Base-by-base conservation (phyloP, 2,797 vertebrate species). In the Benthosema pterotum region DNA sequence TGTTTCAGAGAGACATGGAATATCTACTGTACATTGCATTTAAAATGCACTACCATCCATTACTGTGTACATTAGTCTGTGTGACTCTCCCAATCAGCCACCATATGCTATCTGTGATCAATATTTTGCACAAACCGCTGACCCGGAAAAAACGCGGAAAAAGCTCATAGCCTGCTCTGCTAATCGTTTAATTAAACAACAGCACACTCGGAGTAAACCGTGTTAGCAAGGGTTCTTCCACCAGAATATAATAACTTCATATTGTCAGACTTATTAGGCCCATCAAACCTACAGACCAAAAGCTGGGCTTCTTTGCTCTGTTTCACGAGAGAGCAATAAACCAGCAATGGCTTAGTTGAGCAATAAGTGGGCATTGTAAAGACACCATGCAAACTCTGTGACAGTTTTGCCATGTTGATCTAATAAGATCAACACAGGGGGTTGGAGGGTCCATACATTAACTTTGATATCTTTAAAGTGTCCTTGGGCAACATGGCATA, bases 121-220 rank as follows among this genome's bases (percentile, higher is more conserved):
- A 87, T 91, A 72, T 71, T 72, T 57, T 69, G 72, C 70, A 73
- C 59, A 61, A 51, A 60, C 69, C 83, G 82, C 47, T 91, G 90
- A 91, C 91, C 92, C 85, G 84, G 84, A 92, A 90, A 92, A 90
- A 88, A 74, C 67, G 63, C 74, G 74, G 72, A 71, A 86, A 88
- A 87, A 71, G 70, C 74, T 83, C 51, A 43, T 70, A 73, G 71
- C 52, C 67, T 59, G 72, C 73, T 75, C 75, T 53, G 74, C 80
- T 86, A 72, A 79, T 59, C 14, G 63, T 79, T 79, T 87, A 87
- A 91, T 92, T 87, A 89, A 83, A 38, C 60, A 81, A 60, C 71
- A 71, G 66, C 60, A 67, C 66, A 60, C 68, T 62, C 51, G 16
- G 70, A 75, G 76, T 75, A 59, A 78, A 65, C 67, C 57, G 63